Conservation (phyloP, 2,888 invertebrate species). For the Chymomyza amoena region DNA sequence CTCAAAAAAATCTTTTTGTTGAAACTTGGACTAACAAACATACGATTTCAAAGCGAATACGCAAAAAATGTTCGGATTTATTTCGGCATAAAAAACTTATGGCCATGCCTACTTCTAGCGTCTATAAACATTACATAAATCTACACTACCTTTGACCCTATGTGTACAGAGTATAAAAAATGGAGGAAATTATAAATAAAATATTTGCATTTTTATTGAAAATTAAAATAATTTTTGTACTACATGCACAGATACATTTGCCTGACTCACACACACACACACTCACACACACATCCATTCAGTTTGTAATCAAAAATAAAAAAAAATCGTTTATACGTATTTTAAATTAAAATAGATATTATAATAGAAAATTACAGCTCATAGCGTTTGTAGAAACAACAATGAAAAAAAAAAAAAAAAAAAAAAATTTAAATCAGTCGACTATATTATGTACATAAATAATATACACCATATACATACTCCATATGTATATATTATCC, state of each 20-base stretch:
- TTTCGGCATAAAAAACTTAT: no score
- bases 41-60: no score
- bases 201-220: conserved; percentile 70
- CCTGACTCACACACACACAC: conserved; percentile 35
- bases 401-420: not conserved
- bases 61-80: no score
- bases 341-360: conserved; percentile 21
- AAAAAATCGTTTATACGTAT: conserved; percentile 8
- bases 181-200: conserved; percentile 59
- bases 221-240: conserved; percentile 55
- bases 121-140: no score
- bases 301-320: conserved; percentile 6
- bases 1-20: no score
- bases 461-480: not conserved
- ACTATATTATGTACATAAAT: not conserved
- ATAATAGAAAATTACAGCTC: conserved; percentile 16
- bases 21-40: no score
- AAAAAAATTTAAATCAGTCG: not conserved
- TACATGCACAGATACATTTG: conserved; percentile 21
- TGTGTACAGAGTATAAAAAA: not conserved
- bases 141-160: no score
- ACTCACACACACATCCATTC: conserved; percentile 20
- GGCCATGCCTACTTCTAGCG: no score
- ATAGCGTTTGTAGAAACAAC: not conserved
- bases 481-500: not conserved